Percentiles rank a stretch among this genome's conserved stretches.
These are phyloP conservation scores for Polydrusus pterygomalis DNA, from an alignment of 2,888 invertebrate genomes.

Conservation along the genomic window DNA sequence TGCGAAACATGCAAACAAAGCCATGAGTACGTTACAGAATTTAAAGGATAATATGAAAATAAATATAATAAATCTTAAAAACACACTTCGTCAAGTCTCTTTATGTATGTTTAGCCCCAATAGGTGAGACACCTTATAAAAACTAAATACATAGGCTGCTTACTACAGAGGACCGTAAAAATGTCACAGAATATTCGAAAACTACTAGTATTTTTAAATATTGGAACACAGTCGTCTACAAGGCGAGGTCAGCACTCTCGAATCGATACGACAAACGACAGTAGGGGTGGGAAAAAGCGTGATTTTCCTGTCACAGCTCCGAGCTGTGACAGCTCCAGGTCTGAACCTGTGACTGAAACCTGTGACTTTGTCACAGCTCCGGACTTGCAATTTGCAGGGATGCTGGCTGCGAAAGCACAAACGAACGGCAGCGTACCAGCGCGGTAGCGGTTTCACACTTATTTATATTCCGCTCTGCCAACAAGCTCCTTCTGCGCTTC, in stretches of 20 bases:
- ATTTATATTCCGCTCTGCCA: no score
- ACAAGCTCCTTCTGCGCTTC: no score
- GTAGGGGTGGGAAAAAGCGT: no score
- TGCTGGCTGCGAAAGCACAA: no score
- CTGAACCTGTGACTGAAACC: no score
- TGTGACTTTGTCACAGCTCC: no score
- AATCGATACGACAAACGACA: conserved; percentile 54
- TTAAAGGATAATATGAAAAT: neutral
- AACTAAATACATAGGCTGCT: neutral
- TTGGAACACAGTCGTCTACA: conserved; percentile 35
- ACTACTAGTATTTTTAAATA: neutral
- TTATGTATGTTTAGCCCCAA: neutral
- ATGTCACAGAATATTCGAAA: neutral
- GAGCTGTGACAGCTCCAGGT: no score
- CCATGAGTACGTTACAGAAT: conserved; percentile 27
- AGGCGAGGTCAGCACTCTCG: conserved; percentile 48
- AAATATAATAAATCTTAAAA: neutral
- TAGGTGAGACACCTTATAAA: no score
- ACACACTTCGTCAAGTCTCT: neutral
- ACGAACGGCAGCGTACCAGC: no score
- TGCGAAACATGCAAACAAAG: conserved; percentile 25
- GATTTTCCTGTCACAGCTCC: no score
- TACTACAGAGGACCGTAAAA: neutral
- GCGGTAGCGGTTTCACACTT: no score
- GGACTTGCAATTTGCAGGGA: no score